phyloP scores from a whole-genome alignment of 2,888 invertebrate species.

The Hartigia nigra region DNA sequence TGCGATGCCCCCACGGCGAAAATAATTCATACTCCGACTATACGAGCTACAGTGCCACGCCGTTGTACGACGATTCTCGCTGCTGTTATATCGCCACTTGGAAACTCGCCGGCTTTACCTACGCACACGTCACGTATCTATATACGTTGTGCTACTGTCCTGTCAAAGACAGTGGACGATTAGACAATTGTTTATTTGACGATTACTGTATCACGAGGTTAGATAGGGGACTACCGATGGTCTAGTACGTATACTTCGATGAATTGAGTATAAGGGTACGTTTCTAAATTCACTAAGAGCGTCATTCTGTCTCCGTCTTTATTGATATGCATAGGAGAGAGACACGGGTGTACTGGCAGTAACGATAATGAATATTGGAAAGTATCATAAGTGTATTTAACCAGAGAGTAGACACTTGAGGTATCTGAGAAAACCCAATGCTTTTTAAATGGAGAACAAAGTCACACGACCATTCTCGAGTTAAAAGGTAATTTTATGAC shows the following conservation, averaged over 20 bases:
- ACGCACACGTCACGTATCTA: neutral
- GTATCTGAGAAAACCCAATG: no score
- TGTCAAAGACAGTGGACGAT: neutral
- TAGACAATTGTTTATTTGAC: neutral
- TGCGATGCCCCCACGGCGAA: slow-evolving; percentile 66
- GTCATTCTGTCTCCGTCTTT: neutral
- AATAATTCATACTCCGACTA: slow-evolving; percentile 62
- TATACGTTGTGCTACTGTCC: neutral
- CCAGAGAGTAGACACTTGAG: no score
- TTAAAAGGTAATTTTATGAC: neutral
- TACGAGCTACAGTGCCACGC: slow-evolving; percentile 15
- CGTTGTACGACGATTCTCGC: slow-evolving; percentile 15
- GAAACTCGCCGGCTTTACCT: slow-evolving; percentile 18
- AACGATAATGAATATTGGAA: neutral
- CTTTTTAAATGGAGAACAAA: no score
- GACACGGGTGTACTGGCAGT: neutral
- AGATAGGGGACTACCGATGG: neutral
- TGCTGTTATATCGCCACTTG: slow-evolving; percentile 17
- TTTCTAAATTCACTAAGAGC: neutral
- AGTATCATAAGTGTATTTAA: neutral
- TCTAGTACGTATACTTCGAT: neutral
- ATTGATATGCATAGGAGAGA: neutral
- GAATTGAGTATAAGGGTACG: neutral
- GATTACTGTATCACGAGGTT: neutral
- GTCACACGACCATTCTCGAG: no score